Evolutionary conservation across 1,140 invertebrate species (phyloP), one percentile per base, ranked within the genome.

Genomic region (Danaus plexippus): DNA sequence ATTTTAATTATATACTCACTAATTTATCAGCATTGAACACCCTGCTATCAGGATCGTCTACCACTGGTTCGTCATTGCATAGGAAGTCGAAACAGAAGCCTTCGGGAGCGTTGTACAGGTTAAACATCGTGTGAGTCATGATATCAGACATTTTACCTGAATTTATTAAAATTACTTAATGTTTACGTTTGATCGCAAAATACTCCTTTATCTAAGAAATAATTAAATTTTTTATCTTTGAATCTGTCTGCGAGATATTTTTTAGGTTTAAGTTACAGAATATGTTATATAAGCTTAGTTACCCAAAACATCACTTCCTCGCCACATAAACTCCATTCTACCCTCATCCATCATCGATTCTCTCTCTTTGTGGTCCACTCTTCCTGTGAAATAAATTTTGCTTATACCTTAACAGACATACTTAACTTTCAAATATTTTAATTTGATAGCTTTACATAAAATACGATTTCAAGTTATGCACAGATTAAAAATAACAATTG

Each of bases 241-340:
- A 32, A 6, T 32, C 22, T 32, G 0, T 32, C 3, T 7, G 46
- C 10, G 4, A 47, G 11, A 47, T 47, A 13, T 47, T 47, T 9
- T 47, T 47, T 9, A 47, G 3, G 9, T 13, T 4, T 5, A 7
- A 11, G 9, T 4, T 11, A 55, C 13, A 13, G 52, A 40, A 9
- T 52, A 32, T 51, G 48, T 13, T 9, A 15, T 9, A 11, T 22
- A 43, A 58, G n/a, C n/a, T n/a, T n/a, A 40, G 46, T 78, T 75
- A 86, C 86, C 87, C 56, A 88, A 72, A 57, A 88, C 89, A 49
- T 90, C 88, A 89, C 93, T 89, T 64, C 81, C 90, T 74, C 91
- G 88, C 94, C 95, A 96, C 57, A 95, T 87, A 73, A 94, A 90
- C 79, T 96, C 95, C 86, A 95, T 88, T 45, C 89, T 90, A 75